phyloP scores from a whole-genome alignment of 35 echinoderm and acorn worm species.

The Amphiura filiformis region DNA sequence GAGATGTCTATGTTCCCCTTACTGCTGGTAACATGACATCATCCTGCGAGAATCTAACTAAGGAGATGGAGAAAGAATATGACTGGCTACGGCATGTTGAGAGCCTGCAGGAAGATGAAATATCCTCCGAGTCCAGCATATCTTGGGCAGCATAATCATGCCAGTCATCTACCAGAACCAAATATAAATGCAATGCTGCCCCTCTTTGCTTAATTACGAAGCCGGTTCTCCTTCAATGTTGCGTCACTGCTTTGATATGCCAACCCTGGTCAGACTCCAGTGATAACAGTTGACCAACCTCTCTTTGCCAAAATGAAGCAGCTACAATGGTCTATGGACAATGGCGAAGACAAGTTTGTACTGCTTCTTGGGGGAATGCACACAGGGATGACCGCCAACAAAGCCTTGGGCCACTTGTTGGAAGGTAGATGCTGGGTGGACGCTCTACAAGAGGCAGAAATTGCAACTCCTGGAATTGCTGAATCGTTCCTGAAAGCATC shows the following conservation, averaged over 20 bases:
- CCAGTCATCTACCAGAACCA: background rate
- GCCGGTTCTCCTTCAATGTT: constrained; percentile 16
- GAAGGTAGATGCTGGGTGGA: constrained; percentile 30
- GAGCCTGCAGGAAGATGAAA: background rate
- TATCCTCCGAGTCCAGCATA: background rate
- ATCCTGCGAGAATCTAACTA: background rate
- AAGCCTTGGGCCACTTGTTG: constrained; percentile 20
- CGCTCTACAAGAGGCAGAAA: no score
- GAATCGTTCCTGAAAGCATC: constrained; percentile 15
- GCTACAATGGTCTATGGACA: constrained; percentile 17
- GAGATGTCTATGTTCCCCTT: no score
- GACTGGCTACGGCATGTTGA: constrained; percentile 6
- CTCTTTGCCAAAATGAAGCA: constrained; percentile 23
- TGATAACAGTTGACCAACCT: constrained; percentile 6
- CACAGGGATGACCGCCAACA: constrained; percentile 21
- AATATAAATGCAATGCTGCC: constrained; percentile 31
- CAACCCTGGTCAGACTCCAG: constrained; percentile 43
- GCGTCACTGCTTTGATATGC: background rate
- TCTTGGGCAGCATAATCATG: constrained; percentile 44
- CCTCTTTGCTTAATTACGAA: constrained; percentile 17
- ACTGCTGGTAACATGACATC: background rate
- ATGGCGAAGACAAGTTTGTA: constrained; percentile 14
- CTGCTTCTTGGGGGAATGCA: constrained; percentile 26
- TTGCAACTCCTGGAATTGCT: no score
- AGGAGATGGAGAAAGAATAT: constrained; percentile 29